phyloP scores from a whole-genome alignment of 2,888 invertebrate genomes.

The Polia nebulosa region DNA sequence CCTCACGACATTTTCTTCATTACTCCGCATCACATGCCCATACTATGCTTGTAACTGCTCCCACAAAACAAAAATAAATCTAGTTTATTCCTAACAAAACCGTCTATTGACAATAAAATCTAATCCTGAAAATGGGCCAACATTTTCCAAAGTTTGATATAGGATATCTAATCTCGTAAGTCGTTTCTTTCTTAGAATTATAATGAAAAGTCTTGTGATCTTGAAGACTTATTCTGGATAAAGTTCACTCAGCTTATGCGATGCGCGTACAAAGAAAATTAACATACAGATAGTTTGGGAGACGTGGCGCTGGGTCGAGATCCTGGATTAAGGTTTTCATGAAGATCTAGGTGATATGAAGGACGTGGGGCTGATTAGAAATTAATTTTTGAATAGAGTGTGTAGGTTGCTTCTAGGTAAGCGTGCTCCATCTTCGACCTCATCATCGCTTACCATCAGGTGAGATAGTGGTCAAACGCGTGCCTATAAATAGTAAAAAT shows the following conservation, averaged over 20 bases:
- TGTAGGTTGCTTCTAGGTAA: too few relatives aligned
- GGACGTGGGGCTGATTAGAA: constrained; percentile 7
- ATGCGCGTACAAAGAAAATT: constrained; percentile 57
- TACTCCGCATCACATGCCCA: too few relatives aligned
- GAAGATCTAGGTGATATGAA: constrained; percentile 16
- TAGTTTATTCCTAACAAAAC: not conserved
- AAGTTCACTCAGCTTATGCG: constrained; percentile 46
- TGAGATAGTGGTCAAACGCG: too few relatives aligned
- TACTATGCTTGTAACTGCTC: too few relatives aligned
- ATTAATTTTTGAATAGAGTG: too few relatives aligned
- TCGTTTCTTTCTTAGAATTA: constrained; percentile 42
- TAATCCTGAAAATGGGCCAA: constrained; percentile 4
- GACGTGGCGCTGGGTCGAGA: constrained; percentile 37
- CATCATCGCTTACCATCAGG: too few relatives aligned
- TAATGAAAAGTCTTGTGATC: constrained; percentile 46
- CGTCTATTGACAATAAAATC: not conserved
- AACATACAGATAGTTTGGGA: constrained; percentile 55
- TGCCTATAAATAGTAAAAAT: too few relatives aligned
- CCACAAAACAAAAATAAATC: not conserved
- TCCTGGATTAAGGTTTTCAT: constrained; percentile 18
- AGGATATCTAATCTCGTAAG: constrained; percentile 28
- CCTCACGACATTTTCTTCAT: too few relatives aligned
- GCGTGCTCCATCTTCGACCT: too few relatives aligned
- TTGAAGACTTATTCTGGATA: constrained; percentile 35
- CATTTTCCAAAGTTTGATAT: constrained; percentile 8